These are phyloP conservation scores for Apamea anceps DNA, from an alignment of 2,888 invertebrate genomes.

Conservation along the genomic window DNA sequence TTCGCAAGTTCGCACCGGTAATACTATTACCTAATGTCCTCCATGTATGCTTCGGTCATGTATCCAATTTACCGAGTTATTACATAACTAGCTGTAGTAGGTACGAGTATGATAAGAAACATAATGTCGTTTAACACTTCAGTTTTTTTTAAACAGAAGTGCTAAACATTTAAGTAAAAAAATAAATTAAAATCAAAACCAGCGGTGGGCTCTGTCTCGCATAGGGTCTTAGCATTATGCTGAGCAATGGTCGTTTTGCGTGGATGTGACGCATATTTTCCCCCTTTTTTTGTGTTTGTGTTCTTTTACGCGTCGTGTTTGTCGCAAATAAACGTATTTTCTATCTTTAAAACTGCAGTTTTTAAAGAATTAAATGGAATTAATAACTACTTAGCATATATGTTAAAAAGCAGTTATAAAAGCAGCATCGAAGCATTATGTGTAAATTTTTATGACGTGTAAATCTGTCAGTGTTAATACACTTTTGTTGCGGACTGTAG, in stretches of 20 bases:
- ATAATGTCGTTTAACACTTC: neutral
- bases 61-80: neutral
- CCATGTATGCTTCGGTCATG: neutral
- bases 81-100: neutral
- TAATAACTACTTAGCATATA: neutral
- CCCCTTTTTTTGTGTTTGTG: too few relatives aligned
- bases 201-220: too few relatives aligned
- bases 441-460: neutral
- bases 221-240: too few relatives aligned
- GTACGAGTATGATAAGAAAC: neutral
- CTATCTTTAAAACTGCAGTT: neutral
- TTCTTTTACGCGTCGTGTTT: too few relatives aligned
- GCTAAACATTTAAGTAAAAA: neutral
- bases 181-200: neutral
- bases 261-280: too few relatives aligned
- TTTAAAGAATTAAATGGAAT: neutral
- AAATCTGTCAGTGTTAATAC: neutral
- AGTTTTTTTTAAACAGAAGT: neutral
- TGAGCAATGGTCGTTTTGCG: too few relatives aligned
- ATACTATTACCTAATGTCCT: conserved; percentile 31
- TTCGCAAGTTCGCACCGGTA: conserved; percentile 53
- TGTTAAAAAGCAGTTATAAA: neutral
- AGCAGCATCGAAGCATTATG: neutral
- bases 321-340: too few relatives aligned
- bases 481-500: neutral